A percentile compares a stretch with the other conserved stretches of the same genome.
Evolutionary conservation across 2,113 vertebrate genomes (phyloP).

Genomic region (Crotalus helleri): DNA sequence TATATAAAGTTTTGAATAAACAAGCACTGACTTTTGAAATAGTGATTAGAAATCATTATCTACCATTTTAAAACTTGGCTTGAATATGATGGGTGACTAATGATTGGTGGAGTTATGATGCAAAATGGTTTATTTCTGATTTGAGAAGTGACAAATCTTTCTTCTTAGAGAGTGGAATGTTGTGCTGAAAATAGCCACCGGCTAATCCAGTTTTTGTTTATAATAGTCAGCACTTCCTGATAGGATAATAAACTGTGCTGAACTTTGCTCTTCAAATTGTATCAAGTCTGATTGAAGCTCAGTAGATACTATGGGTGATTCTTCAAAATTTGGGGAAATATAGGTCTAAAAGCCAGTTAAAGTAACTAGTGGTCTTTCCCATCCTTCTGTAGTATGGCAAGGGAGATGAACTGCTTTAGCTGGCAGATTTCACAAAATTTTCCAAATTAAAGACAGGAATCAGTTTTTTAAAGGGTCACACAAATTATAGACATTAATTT

Average conservation of each 20-base stretch:
- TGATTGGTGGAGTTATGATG: constrained; percentile 39
- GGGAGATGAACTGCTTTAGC: not conserved
- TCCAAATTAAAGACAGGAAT: not conserved
- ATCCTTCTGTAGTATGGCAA: not conserved
- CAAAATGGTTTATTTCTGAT: constrained; percentile 29
- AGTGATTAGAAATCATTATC: not conserved
- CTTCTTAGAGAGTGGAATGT: constrained; percentile 47
- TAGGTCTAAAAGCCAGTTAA: not conserved
- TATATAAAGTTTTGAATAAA: not conserved
- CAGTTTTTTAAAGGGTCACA: not conserved
- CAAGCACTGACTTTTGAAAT: constrained; percentile 19
- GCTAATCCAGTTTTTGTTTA: constrained; percentile 58
- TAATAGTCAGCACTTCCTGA: constrained; percentile 50
- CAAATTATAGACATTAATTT: not conserved
- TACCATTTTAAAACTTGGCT: not conserved
- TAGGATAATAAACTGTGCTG: not conserved
- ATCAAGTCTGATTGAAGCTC: constrained; percentile 15
- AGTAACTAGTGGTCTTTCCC: not conserved
- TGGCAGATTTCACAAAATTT: not conserved
- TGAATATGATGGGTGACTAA: constrained; percentile 28
- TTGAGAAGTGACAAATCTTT: constrained; percentile 44
- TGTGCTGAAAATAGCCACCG: constrained; percentile 51
- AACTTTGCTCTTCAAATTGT: constrained; percentile 47
- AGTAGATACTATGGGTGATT: not conserved
- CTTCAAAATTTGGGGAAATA: not conserved